Base-by-base conservation (phyloP, 1,140 invertebrate species). In the Papilio polytes region DNA sequence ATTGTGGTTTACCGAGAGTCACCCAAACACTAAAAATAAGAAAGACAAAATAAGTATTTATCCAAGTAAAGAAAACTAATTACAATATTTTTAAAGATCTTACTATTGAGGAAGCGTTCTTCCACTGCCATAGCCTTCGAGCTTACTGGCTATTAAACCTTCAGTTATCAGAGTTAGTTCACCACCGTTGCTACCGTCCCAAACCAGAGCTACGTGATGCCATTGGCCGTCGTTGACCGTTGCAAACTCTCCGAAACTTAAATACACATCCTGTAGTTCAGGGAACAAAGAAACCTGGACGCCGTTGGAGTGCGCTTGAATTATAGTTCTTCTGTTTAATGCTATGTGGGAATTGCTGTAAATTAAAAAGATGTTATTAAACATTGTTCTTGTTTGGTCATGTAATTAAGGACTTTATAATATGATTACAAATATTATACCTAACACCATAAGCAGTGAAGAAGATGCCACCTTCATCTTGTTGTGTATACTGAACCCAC, bases 141-240 rank as follows among this genome's bases (percentile, higher is more conserved):
- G 96, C 92, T 98, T 98, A 86, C 98, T 98, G 10, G 98, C 98
- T 83, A 99, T 98, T 12, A 99, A 96, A 46, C 98, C 98, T 96
- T 99, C 98, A 0, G 98, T 99, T 51, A 99, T 98, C 6, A 99
- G 95, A 72, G 97, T 97, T 31, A 99, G 94, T 91, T 98, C 97
- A 80, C 98, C 98, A 18, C 98, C 97, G 72, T 97, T 97, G 53
- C 96, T 96, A n/a, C 98, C 98, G 84, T 98, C 97, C 98, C 98
- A 99, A 18, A 99, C 97, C 31, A 99, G 95, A 20, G 98, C 98
- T 20, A 99, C 96, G 90, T 99, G 98, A 96, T 99, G 99, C 99
- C 98, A 99, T 90, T 99, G 98, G 12, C 98, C 98, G 89, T 99
- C 98, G 86, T 99, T 99, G 26, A 99, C 97, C 0, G 98, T 98